Percentiles rank a stretch among this genome's conserved stretches.
Evolutionary conservation across 2,888 invertebrate genomes (phyloP).

Genomic region (Zele albiditarsus): DNA sequence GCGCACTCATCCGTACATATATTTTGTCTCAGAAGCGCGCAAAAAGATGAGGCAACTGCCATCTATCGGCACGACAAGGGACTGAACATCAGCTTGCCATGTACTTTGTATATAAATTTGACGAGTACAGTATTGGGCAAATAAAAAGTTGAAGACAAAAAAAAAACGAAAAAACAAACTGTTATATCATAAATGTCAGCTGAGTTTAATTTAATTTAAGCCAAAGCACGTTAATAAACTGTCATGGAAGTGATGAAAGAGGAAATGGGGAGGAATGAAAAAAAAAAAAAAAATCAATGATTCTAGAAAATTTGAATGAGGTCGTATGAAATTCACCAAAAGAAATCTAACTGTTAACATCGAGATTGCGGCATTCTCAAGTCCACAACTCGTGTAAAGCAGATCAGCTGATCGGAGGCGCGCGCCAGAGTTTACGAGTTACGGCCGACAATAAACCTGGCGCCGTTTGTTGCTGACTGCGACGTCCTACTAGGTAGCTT

Average conservation of each 20-base stretch:
- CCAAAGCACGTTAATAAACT: background rate
- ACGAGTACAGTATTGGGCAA: constrained; percentile 1
- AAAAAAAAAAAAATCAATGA: background rate
- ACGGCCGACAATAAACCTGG: constrained; percentile 72
- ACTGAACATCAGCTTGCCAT: constrained; percentile 44
- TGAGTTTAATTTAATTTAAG: background rate
- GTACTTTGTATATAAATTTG: constrained; percentile 49
- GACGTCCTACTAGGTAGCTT: constrained; percentile 65
- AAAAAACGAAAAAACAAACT: background rate
- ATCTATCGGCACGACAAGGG: constrained; percentile 70
- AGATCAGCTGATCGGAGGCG: constrained; percentile 73
- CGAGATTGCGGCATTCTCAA: constrained; percentile 47
- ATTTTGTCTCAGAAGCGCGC: constrained; percentile 49
- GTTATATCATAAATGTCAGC: background rate
- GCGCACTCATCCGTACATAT: constrained; percentile 9
- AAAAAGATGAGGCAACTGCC: constrained; percentile 71
- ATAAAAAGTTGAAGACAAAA: background rate
- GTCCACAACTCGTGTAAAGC: constrained; percentile 69
- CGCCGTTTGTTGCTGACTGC: constrained; percentile 63
- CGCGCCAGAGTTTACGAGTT: constrained; percentile 73
- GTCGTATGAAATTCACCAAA: background rate
- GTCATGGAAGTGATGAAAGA: background rate
- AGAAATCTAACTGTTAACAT: constrained; percentile 48
- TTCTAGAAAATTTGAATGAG: constrained; percentile 14
- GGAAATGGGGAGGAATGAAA: background rate